Evolutionary conservation across 2,888 invertebrate genomes (phyloP).

Genomic region (Enchytraeus crypticus): DNA sequence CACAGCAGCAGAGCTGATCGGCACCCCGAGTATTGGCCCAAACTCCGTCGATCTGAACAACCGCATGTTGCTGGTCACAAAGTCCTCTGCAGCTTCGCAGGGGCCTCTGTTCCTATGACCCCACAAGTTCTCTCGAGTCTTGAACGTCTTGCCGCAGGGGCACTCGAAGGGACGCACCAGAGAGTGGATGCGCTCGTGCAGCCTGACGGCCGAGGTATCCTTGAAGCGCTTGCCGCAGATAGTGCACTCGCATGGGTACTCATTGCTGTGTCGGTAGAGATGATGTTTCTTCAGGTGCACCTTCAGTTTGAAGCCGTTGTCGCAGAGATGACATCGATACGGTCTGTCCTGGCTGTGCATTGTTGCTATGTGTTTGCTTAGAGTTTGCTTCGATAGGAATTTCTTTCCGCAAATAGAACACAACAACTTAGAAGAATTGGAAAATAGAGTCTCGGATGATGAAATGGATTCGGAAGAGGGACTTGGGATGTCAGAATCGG

Average conservation of each 20-base stretch:
- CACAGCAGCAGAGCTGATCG: background rate
- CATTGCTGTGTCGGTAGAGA: conserved; percentile 27
- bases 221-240: conserved; percentile 30
- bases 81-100: conserved; percentile 12
- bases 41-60: conserved; percentile 8
- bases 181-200: conserved; percentile 28
- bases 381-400: conserved; percentile 17
- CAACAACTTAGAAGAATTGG: background rate
- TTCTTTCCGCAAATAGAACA: conserved; percentile 21
- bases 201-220: conserved; percentile 28
- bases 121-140: conserved; percentile 30
- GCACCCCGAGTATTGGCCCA: conserved; percentile 9
- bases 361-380: conserved; percentile 20
- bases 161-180: conserved; percentile 24
- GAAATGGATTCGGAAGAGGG: too few species aligned
- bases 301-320: conserved; percentile 29
- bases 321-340: conserved; percentile 23
- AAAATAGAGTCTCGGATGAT: background rate
- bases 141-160: conserved; percentile 28
- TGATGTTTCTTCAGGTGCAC: conserved; percentile 30
- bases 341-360: conserved; percentile 24
- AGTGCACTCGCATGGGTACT: conserved; percentile 29
- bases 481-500: background rate
- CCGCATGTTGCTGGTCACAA: conserved; percentile 7
- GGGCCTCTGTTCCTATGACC: conserved; percentile 28